These are phyloP conservation scores for Ctenopoma multispine DNA, from an alignment of 2,797 vertebrate genomes.

Conservation along the genomic window DNA sequence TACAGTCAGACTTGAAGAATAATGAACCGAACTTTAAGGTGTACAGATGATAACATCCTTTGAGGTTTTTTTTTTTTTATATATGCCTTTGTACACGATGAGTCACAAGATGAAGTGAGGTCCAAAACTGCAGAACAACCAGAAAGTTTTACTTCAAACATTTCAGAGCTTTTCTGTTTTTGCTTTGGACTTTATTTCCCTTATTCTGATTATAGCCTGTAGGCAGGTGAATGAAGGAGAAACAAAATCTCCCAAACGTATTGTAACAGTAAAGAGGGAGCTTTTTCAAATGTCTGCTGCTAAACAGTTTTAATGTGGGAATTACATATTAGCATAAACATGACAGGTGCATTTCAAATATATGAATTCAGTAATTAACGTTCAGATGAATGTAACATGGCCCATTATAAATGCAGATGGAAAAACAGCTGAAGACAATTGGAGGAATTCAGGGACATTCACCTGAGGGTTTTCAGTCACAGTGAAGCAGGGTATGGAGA, in stretches of 20 bases:
- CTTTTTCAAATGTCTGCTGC: constrained; percentile 6
- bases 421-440: constrained; percentile 36
- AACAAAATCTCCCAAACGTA: constrained; percentile 14
- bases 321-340: constrained; percentile 17
- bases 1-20: no score
- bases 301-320: constrained; percentile 3
- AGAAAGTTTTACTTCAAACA: constrained; percentile 25
- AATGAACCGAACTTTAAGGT: neutral
- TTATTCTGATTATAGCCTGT: constrained; percentile 4
- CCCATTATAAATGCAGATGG: constrained; percentile 28
- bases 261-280: neutral
- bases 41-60: no score
- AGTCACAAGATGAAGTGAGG: neutral
- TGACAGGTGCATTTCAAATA: constrained; percentile 20
- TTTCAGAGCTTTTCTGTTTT: constrained; percentile 7
- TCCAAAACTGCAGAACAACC: constrained; percentile 5
- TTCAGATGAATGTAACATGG: constrained; percentile 31
- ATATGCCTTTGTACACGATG: no score
- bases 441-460: constrained; percentile 26
- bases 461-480: constrained; percentile 42
- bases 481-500: constrained; percentile 2
- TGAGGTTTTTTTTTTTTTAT: no score
- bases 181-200: neutral
- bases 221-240: constrained; percentile 20
- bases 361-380: constrained; percentile 44